These are phyloP conservation scores for Synanceia verrucosa DNA, from an alignment of 2,797 vertebrate species.

Conservation along the genomic window DNA sequence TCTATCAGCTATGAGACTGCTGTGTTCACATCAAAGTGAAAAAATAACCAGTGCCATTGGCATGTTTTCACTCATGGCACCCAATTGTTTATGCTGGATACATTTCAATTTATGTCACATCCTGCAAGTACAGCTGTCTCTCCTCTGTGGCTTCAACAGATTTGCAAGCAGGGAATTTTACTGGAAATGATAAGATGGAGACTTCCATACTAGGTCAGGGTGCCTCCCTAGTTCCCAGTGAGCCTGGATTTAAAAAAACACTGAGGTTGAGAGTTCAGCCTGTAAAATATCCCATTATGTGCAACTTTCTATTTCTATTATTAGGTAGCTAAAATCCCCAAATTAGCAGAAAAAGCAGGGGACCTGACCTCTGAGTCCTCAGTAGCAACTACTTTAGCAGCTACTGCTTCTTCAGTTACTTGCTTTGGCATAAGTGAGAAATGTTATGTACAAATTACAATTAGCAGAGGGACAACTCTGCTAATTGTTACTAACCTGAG, in stretches of 20 bases:
- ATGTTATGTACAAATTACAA: neutral
- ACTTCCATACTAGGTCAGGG: slow-evolving; percentile 46
- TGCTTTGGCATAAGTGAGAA: neutral
- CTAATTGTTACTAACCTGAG: too few species aligned
- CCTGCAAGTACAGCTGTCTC: slow-evolving; percentile 47
- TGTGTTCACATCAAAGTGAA: neutral
- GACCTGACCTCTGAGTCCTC: neutral
- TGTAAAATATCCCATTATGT: slow-evolving; percentile 21
- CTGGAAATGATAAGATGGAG: slow-evolving; percentile 45
- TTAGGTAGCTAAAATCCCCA: neutral
- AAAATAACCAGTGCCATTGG: slow-evolving; percentile 1
- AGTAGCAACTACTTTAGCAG: neutral
- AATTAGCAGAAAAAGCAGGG: slow-evolving; percentile 2
- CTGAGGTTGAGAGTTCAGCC: slow-evolving; percentile 37
- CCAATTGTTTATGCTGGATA: slow-evolving; percentile 43
- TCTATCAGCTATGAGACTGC: slow-evolving; percentile 1
- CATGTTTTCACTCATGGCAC: slow-evolving; percentile 29
- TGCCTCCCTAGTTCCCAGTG: slow-evolving; percentile 7
- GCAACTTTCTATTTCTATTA: neutral
- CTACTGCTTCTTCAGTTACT: neutral
- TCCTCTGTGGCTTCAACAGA: slow-evolving; percentile 25
- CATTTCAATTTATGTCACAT: slow-evolving; percentile 55
- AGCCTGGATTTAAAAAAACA: slow-evolving; percentile 26
- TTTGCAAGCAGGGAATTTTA: slow-evolving; percentile 36
- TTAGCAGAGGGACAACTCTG: neutral